phyloP scores from a whole-genome alignment of 2,888 invertebrate species.

The Andrena bicolor region DNA sequence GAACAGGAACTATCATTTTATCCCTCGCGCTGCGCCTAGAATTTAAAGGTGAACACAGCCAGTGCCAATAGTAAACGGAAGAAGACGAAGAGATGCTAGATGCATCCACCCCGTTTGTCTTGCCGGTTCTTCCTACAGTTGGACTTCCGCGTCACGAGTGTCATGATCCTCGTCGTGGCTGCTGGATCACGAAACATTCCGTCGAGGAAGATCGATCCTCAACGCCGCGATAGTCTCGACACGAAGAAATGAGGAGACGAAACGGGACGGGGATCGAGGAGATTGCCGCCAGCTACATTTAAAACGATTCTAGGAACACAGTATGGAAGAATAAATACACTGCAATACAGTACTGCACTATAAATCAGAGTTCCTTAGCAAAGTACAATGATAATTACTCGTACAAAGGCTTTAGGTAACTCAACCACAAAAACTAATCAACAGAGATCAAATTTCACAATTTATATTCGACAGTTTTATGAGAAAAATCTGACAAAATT shows the following conservation, averaged over 20 bases:
- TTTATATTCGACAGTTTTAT: too few species aligned
- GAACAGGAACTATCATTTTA: too few species aligned
- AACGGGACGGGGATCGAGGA: conserved; percentile 22
- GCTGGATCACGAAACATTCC: conserved; percentile 69
- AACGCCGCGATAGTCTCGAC: conserved; percentile 19
- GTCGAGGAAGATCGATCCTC: conserved; percentile 45
- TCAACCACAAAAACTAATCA: too few species aligned
- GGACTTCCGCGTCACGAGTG: conserved; percentile 74
- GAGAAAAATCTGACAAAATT: too few species aligned
- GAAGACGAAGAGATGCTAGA: conserved; percentile 40
- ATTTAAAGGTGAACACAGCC: background rate
- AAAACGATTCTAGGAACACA: background rate
- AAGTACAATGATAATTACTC: background rate
- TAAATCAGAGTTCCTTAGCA: background rate
- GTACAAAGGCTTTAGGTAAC: background rate
- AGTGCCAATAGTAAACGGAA: conserved; percentile 19
- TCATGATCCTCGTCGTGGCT: conserved; percentile 67
- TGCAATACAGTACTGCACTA: background rate
- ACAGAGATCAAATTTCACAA: too few species aligned
- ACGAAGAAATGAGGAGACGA: conserved; percentile 7
- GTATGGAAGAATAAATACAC: background rate
- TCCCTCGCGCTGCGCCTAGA: background rate
- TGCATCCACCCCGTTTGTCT: conserved; percentile 29
- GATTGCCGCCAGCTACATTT: conserved; percentile 24
- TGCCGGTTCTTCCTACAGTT: conserved; percentile 30